Conservation (phyloP, 1,140 invertebrate genomes). For the Drosophila santomea region DNA sequence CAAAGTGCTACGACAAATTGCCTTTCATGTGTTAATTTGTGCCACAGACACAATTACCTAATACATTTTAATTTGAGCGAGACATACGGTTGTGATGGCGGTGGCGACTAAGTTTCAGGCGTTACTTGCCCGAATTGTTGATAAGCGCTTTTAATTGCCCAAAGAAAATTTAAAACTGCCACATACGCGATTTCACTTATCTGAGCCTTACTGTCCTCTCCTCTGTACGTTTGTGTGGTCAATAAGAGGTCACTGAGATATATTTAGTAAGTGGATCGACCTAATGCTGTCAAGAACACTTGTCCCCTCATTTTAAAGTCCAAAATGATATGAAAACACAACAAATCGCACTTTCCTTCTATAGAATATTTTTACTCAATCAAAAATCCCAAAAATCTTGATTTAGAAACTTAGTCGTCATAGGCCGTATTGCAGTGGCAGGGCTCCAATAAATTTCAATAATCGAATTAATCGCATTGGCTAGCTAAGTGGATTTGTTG, state of each 20-base stretch:
- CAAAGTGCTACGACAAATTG: slow-evolving; percentile 70
- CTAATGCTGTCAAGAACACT: neutral
- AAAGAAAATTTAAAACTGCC: slow-evolving; percentile 48
- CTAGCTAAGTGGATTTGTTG: slow-evolving; percentile 35
- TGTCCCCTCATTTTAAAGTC: too few relatives aligned
- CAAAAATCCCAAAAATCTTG: neutral
- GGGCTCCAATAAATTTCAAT: slow-evolving; percentile 31
- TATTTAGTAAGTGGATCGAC: slow-evolving; percentile 8
- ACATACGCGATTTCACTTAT: slow-evolving; percentile 42
- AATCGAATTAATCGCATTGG: slow-evolving; percentile 44
- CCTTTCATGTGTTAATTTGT: slow-evolving; percentile 77
- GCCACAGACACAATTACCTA: slow-evolving; percentile 81
- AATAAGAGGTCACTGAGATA: slow-evolving; percentile 44
- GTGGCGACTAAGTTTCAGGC: slow-evolving; percentile 26
- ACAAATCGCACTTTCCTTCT: too few relatives aligned
- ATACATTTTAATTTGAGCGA: slow-evolving; percentile 76
- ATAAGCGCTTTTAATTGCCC: slow-evolving; percentile 45
- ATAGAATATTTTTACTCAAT: neutral
- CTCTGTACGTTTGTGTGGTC: slow-evolving; percentile 23
- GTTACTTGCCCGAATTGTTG: slow-evolving; percentile 24
- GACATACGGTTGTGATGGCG: slow-evolving; percentile 42
- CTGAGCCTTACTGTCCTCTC: slow-evolving; percentile 23
- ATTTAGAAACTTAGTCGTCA: neutral
- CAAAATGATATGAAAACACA: too few relatives aligned
- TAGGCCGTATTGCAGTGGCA: slow-evolving; percentile 2